phyloP scores from a whole-genome alignment of 2,113 vertebrate species.

The Menura novaehollandiae region DNA sequence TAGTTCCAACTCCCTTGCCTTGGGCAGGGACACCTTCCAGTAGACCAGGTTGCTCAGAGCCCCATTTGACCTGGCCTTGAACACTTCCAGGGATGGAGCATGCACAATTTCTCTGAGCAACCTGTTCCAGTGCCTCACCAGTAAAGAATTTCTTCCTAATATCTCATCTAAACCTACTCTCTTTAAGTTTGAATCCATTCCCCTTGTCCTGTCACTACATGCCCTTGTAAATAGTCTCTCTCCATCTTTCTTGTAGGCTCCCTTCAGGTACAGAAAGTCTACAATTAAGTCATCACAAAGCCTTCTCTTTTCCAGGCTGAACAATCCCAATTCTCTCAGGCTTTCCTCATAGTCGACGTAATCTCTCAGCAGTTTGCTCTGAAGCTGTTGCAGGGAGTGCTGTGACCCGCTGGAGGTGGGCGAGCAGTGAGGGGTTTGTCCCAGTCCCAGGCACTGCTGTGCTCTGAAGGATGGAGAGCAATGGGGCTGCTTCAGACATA shows the following conservation, averaged over 20 bases:
- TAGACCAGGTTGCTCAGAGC: not conserved
- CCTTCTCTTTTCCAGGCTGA: not conserved
- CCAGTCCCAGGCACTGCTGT: not conserved
- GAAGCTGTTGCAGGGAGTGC: not conserved
- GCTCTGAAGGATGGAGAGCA: not conserved
- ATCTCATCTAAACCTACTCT: not conserved
- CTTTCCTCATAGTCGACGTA: fast-evolving
- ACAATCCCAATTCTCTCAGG: not conserved
- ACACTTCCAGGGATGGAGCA: not conserved
- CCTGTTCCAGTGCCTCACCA: not conserved
- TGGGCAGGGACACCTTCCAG: not conserved
- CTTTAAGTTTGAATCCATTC: not conserved
- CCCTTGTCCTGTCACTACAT: not conserved
- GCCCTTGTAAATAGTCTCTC: not conserved
- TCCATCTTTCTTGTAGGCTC: not conserved
- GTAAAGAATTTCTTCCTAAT: not conserved
- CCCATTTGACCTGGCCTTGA: not conserved
- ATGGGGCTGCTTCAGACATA: not conserved
- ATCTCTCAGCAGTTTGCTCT: not conserved
- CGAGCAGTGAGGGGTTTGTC: not conserved
- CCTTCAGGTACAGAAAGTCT: not conserved
- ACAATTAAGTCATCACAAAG: not conserved
- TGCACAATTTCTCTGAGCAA: not conserved
- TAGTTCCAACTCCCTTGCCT: not conserved
- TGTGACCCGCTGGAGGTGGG: not conserved